Evolutionary conservation across 2,113 vertebrate genomes (phyloP), one percentile per base, ranked within the genome.

Genomic region (Campylomormyrus tamandua): DNA sequence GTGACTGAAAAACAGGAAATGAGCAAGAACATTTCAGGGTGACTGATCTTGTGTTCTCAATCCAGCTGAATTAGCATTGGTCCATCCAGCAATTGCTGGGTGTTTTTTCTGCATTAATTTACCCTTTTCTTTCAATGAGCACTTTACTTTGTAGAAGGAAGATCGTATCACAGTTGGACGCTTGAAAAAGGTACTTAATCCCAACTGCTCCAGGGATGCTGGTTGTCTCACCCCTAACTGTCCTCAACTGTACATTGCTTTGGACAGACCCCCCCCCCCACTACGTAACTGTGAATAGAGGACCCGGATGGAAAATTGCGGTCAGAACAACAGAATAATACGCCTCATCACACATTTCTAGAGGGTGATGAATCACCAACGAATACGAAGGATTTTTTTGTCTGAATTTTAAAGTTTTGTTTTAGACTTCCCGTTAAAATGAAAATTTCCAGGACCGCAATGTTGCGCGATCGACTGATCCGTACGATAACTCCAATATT

Each of bases 1-100:
- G 89, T 89, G 89, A 89, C 77, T 83, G 31, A 74, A 88, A 88
- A 70, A 89, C 49, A 89, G 77, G 77, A 83, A 89, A 53, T 89
- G 48, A 53, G 39, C 83, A 31, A 31, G 62, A 13, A 49, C 11
- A 39, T n/a, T 48, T 21, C 83, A 84, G 83, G 45, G 83, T 46
- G 21, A 10, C 58, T 48, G 10, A 10, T 45, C 19, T 5, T 45
- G 15, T 70, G 49, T n/a, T 66, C 21, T 9, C 35, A 24, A 35
- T 45, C 19, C 62, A 3, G 5, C 11, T 88, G 56, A 15, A 13
- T 31, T 39, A 17, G 31, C 7, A 42, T 80, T 80, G 13, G 15
- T 19, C 74, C 17, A 24, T 48, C 45, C n/a, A 15, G 45, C 83
- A 31, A 50, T 21, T 17, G 11, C 24, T 24, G 21, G 1, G 83